Evolutionary conservation across 2,113 vertebrate genomes (phyloP), one percentile per base, ranked within the genome.

Genomic region (Xiphophorus hellerii): DNA sequence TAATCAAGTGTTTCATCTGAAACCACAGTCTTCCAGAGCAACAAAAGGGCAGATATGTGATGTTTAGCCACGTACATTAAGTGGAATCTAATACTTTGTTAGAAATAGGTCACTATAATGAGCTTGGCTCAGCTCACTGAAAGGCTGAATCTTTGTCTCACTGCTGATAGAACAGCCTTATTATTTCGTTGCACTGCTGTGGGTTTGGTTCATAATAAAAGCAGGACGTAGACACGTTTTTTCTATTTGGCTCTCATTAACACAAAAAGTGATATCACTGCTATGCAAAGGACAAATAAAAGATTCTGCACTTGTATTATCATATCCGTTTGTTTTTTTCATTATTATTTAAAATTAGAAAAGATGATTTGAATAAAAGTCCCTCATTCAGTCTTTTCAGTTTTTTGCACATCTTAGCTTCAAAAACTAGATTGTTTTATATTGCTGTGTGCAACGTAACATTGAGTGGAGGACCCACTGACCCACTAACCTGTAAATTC

Each of bases 401-500:
- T 15, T 44, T 27, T n/a, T 35, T 71, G 35, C 37, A 7, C 6
- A 31, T 12, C 54, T 25, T 15, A 17, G 3, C n/a, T 33, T 31
- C 12, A 22, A 11, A n/a, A 35, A 13, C 0, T 35, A 15, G 27
- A 29, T 30, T 31, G 1, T 62, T 7, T 62, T 62, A 5, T 5
- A 42, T 58, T 42, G n/a, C 28, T 28, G 14, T 31, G 54, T 61
- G 70, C 69, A 71, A 71, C 60, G 22, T 65, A 28, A 3, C 0
- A 5, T 0, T 58, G 7, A 60, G 35, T 33, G 29, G 7, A 25
- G 10, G n/a, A 76, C 78, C 87, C 33, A 78, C 80, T 87, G 25
- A 86, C 83, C 78, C 60, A 81, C 69, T 74, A 20, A 28, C 79
- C 77, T 74, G 37, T 37, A 58, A 74, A 66, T 25, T 44, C 39